phyloP scores from a whole-genome alignment of 2,797 vertebrate genomes.

The Melanotaenia parkinsoni region DNA sequence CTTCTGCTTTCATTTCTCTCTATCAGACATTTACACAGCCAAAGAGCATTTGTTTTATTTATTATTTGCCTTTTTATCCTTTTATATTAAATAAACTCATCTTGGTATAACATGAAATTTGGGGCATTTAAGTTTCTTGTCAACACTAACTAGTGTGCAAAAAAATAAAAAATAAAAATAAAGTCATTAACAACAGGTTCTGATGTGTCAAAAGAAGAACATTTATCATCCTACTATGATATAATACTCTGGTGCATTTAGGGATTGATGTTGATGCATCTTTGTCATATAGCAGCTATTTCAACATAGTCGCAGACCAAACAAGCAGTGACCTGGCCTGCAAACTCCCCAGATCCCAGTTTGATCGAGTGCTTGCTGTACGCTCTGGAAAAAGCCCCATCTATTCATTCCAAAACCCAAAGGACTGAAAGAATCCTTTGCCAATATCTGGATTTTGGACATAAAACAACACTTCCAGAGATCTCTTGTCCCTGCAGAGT shows the following conservation, averaged over 20 bases:
- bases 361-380: not conserved
- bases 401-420: not conserved
- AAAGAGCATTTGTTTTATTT: too few relatives aligned
- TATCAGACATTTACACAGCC: too few relatives aligned
- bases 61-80: too few relatives aligned
- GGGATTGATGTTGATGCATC: not conserved
- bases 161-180: too few relatives aligned
- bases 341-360: not conserved
- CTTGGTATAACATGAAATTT: too few relatives aligned
- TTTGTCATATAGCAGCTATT: not conserved
- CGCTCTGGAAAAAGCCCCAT: not conserved
- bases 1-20: too few relatives aligned
- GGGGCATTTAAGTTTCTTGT: too few relatives aligned
- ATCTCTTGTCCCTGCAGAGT: not conserved
- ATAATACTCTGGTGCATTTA: not conserved
- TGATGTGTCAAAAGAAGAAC: not conserved
- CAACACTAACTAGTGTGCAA: too few relatives aligned
- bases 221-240: not conserved
- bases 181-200: too few relatives aligned
- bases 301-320: not conserved
- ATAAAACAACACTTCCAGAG: not conserved
- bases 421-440: not conserved
- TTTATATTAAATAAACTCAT: too few relatives aligned
- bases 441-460: not conserved
- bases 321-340: not conserved